These are phyloP conservation scores for Platycheirus albimanus DNA, from an alignment of 2,888 invertebrate species.

Conservation along the genomic window DNA sequence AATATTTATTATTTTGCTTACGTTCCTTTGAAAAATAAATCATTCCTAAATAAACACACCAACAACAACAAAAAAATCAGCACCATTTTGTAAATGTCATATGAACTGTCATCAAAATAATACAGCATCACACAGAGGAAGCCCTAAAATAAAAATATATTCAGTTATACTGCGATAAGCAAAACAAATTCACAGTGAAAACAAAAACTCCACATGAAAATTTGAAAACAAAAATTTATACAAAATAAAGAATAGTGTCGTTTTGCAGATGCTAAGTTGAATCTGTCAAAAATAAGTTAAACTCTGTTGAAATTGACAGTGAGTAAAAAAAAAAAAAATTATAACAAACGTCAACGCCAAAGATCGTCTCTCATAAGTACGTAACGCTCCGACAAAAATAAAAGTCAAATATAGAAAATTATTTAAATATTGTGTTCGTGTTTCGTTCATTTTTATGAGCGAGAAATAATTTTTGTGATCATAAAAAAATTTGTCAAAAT, in stretches of 20 bases:
- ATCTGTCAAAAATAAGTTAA: slow-evolving; percentile 42
- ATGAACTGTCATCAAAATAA: slow-evolving; percentile 52
- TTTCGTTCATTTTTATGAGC: slow-evolving; percentile 7
- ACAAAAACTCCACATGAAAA: slow-evolving; percentile 14
- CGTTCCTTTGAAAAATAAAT: slow-evolving; percentile 67
- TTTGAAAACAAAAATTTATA: neutral
- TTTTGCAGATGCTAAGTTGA: slow-evolving; percentile 15
- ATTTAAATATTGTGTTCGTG: slow-evolving; percentile 21
- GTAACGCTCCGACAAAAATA: slow-evolving; percentile 29
- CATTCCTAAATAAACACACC: slow-evolving; percentile 55
- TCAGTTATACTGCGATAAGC: slow-evolving; percentile 4
- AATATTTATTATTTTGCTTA: slow-evolving; percentile 58
- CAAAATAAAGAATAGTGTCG: slow-evolving; percentile 27
- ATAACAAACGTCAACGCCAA: slow-evolving; percentile 39
- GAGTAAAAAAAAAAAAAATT: neutral
- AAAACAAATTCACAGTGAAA: slow-evolving; percentile 42
- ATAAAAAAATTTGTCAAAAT: slow-evolving; percentile 17
- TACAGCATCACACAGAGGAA: slow-evolving; percentile 43
- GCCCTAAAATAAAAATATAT: slow-evolving; percentile 2
- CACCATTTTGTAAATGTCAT: slow-evolving; percentile 57
- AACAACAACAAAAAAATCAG: slow-evolving; percentile 29
- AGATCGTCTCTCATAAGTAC: slow-evolving; percentile 33
- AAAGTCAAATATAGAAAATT: slow-evolving; percentile 37
- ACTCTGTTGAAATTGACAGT: slow-evolving; percentile 41
- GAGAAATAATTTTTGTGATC: slow-evolving; percentile 24